phyloP scores from a whole-genome alignment of 2,113 vertebrate genomes.

The Crotalus tigris region DNA sequence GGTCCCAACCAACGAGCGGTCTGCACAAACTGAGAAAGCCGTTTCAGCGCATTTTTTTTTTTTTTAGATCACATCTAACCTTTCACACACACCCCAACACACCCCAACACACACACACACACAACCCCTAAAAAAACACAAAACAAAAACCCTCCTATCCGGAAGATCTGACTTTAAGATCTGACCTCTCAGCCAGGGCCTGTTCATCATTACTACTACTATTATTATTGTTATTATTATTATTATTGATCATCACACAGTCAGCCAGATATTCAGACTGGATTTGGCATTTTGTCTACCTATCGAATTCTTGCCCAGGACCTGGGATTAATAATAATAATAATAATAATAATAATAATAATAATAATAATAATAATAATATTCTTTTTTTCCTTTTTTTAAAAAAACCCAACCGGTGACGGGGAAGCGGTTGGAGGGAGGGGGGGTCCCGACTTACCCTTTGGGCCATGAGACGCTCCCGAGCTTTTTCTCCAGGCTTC shows the following conservation, averaged over 20 bases:
- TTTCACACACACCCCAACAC: not conserved
- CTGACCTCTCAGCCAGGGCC: not conserved
- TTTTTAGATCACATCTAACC: not conserved
- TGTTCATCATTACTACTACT: not conserved
- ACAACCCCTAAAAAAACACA: not conserved
- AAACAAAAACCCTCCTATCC: not conserved
- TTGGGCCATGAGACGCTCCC: slow-evolving; percentile 44
- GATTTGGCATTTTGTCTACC: too few species aligned
- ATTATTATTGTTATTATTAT: too few species aligned
- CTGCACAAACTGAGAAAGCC: not conserved
- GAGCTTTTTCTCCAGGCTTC: not conserved
- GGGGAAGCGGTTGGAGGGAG: not conserved
- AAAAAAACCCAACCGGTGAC: not conserved
- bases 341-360: too few species aligned
- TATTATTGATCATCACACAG: too few species aligned
- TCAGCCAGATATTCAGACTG: too few species aligned
- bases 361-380: too few species aligned
- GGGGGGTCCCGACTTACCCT: slow-evolving; percentile 31
- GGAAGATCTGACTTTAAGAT: not conserved
- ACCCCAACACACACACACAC: too few species aligned
- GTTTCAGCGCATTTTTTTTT: not conserved
- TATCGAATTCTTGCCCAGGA: too few species aligned
- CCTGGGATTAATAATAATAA: too few species aligned
- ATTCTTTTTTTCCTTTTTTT: too few species aligned
- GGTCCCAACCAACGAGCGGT: not conserved